Base-by-base conservation (phyloP, 30 jellyfish, hydroid and myxozoan species). In the Sanderia malayensis region DNA sequence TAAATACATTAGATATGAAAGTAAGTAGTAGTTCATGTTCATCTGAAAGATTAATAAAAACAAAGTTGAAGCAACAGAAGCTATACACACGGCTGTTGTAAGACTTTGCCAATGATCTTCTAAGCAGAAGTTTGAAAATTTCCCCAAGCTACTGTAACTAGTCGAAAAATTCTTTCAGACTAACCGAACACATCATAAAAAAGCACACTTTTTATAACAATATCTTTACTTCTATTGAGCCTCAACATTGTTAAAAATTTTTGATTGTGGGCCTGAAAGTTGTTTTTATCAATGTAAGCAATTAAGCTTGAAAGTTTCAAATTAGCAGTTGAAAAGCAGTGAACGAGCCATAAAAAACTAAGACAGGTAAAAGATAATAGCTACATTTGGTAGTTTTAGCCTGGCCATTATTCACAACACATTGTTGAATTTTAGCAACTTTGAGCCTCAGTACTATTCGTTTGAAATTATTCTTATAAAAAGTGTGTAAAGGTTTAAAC, bases 61-160 rank as follows among this genome's bases (percentile, higher is more conserved):
- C 52, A 37, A 37, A 37, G 52, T 37, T 37, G 52, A 37, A 37
- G 52, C 52, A 37, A 37, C 52, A 37, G 52, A 37, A 37, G 52
- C 52, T 37, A 37, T 37, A 37, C 52, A 37, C 52, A 37, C 52
- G 13, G 52, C 52, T 37, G 52, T 37, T 37, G 52, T 37, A 37
- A 37, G 52, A 37, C 52, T 37, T 37, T 37, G 52, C 52, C 52
- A 37, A 37, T 37, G 52, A 37, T 37, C 52, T 37, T 37, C 52
- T 37, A 37, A 37, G 13, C 52, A 37, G 52, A 37, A 37, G 52
- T 37, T 37, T 37, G 52, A 37, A 37, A 37, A 37, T 37, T 37
- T 37, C 52, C 52, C 52, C 52, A 37, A 4, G 6, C 52, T 37
- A 37, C 52, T 37, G 52, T 37, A 37, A 37, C 52, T 37, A 37